phyloP scores from a whole-genome alignment of 64 coral and sea anemone genomes.

The Montipora foliosa region DNA sequence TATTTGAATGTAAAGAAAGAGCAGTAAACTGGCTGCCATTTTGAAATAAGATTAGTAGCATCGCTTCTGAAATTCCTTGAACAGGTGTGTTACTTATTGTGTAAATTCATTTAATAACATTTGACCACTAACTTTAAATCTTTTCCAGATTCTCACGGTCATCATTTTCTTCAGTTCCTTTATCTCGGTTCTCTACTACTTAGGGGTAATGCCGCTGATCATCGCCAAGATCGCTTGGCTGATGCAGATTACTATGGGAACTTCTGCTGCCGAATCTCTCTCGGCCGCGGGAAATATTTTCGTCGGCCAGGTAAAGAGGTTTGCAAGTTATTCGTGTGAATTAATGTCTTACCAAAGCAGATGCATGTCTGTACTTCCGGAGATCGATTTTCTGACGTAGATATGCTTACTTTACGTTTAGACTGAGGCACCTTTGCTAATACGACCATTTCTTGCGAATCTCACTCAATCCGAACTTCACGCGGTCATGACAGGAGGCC shows the following conservation, averaged over 20 bases:
- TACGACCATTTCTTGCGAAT: slow-evolving; percentile 72
- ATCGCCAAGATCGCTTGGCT: slow-evolving; percentile 90
- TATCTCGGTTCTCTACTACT: slow-evolving; percentile 87
- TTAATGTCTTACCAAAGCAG: background rate
- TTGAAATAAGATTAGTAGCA: too few relatives aligned
- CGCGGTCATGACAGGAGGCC: slow-evolving; percentile 91
- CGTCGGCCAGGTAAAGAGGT: slow-evolving; percentile 73
- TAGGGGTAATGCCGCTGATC: slow-evolving; percentile 82
- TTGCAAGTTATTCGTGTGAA: background rate
- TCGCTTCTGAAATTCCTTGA: too few relatives aligned
- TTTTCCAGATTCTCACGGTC: slow-evolving; percentile 76
- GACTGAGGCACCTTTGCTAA: slow-evolving; percentile 87
- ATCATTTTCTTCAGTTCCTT: slow-evolving; percentile 90
- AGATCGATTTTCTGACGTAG: background rate
- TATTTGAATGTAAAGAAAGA: too few relatives aligned
- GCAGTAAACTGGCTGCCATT: too few relatives aligned
- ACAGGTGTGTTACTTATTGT: too few relatives aligned
- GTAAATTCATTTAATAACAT: too few relatives aligned
- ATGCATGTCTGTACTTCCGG: background rate
- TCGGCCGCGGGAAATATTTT: slow-evolving; percentile 90
- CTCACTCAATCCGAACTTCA: slow-evolving; percentile 89
- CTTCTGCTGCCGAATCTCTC: slow-evolving; percentile 83
- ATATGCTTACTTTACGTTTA: slow-evolving; percentile 17
- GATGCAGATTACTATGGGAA: slow-evolving; percentile 92
- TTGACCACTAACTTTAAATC: background rate